These are phyloP conservation scores for Chloebia gouldiae DNA, from an alignment of 2,113 vertebrate genomes.

Conservation along the genomic window DNA sequence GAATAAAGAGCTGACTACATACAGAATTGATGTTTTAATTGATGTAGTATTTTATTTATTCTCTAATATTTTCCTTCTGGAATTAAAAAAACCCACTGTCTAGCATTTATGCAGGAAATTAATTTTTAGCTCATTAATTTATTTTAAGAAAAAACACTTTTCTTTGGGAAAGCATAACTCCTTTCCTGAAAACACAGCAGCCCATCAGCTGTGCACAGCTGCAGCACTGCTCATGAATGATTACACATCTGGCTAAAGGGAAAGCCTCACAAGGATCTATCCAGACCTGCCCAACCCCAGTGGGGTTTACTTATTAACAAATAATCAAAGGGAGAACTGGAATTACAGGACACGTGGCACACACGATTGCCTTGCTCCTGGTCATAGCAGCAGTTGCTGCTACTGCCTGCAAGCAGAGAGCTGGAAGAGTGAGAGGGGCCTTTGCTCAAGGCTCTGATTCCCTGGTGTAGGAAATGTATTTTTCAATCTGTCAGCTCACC, in stretches of 20 bases:
- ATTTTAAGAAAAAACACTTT: neutral
- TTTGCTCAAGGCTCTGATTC: neutral
- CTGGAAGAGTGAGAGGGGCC: rapidly evolving
- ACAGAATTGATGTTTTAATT: neutral
- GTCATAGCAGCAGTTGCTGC: rapidly evolving
- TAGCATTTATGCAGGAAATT: neutral
- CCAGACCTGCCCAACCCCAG: neutral
- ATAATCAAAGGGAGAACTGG: neutral
- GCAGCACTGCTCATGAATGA: neutral
- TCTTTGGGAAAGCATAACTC: neutral
- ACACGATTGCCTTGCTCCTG: neutral
- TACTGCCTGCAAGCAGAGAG: neutral
- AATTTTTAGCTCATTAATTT: neutral
- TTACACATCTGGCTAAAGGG: neutral
- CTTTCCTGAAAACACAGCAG: neutral
- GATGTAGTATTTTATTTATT: neutral
- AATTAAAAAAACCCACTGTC: neutral
- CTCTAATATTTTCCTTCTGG: neutral
- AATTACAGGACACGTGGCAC: neutral
- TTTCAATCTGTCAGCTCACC: neutral
- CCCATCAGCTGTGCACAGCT: rapidly evolving
- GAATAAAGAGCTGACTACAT: neutral
- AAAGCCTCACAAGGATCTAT: neutral
- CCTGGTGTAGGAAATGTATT: rapidly evolving
- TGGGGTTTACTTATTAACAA: constrained; percentile 56